Evolutionary conservation across 2,113 vertebrate species (phyloP), one percentile per base, ranked within the genome.

Genomic region (Nanorana parkeri): DNA sequence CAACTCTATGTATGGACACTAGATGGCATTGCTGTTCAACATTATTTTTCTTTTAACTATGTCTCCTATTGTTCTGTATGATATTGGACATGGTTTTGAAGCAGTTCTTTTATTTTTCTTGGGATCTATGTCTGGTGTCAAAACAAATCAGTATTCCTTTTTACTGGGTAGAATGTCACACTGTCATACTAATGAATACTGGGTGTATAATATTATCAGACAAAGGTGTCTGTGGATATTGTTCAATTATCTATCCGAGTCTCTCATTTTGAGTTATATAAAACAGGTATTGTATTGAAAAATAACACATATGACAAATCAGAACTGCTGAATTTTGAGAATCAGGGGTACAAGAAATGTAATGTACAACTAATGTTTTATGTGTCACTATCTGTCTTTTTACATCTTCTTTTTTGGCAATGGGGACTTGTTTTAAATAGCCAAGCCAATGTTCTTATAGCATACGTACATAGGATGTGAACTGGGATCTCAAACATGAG

Each of bases 11-110:
- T 47, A 3, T 47, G 47, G 26, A 78, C 76, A 78, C 77, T 58
- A 79, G 77, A 58, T 79, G 77, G 51, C 65, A 68, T n/a, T 68
- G 47, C 19, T 56, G 77, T 68, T 58, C 36, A 58, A 17, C 65
- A 68, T 19, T 61, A 23, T 0, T 19, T 63, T 47, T 24, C 6
- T 3, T n/a, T 21, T 2, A 24, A 19, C 24, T n/a, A 51, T 19
- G 32, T 51, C 21, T 17, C 1, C 4, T 13, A 3, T 23, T 47
- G 56, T 61, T 41, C 24, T 32, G 1, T 11, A 56, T 5, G 28
- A 54, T 28, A 55, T 72, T 28, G 26, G 54, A 29, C 24, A 36
- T 3, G 26, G 69, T 55, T 55, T 74, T 32, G 54, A 68, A 41
- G 21, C 21, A 41, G 20, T 68, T 68, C 7, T 41, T 5, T 51